Base-by-base conservation (phyloP, 1,140 invertebrate genomes). In the Microplitis mediator region DNA sequence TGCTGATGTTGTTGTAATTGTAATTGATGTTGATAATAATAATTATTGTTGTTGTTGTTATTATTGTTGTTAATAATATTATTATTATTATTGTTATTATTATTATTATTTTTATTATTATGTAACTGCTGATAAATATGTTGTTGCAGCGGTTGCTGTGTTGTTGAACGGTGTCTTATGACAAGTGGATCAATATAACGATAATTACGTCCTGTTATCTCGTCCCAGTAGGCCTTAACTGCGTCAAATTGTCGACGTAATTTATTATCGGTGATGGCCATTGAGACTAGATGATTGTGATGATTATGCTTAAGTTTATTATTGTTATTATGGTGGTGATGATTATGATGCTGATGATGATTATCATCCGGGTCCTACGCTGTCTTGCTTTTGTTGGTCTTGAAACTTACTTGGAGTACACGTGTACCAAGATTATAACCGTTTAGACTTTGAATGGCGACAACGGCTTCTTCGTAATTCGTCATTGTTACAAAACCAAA, bases 401-500 rank as follows among this genome's bases (percentile, higher is more conserved):
- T 98, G 91, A 99, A 99, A 86, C 96, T 98, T 82, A 99, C 98
- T 91, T 99, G 98, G 79, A 99, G 92, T 74, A 98, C 96, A 68
- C 98, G 92, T 89, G 98, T 98, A 80, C 97, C 97, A 76, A 99
- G 91, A 75, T 96, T 97, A 88, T 98, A 99, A 65, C 98, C 98
- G 88, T 99, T 99, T 71, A 99, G 91, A 74, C 95, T 97, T 87
- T 98, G 96, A 80, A 99, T 99, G 67, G 98, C 98, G 73, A 98
- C 94, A 32, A 98, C 92, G 11, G 98, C 97, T 85, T 99, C 98
- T 86, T 99, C 97, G 88, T 99, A 99, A 88, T 99, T 98, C 80
- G 97, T 98, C 98, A 99, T 99, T 68, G 97, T 99, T 72, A 99
- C 97, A 88, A 99, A 99, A n/a, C 97, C 98, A 86, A 98, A 99